Base-by-base conservation (phyloP, 2,113 vertebrate species). In the Cercocebus atys region DNA sequence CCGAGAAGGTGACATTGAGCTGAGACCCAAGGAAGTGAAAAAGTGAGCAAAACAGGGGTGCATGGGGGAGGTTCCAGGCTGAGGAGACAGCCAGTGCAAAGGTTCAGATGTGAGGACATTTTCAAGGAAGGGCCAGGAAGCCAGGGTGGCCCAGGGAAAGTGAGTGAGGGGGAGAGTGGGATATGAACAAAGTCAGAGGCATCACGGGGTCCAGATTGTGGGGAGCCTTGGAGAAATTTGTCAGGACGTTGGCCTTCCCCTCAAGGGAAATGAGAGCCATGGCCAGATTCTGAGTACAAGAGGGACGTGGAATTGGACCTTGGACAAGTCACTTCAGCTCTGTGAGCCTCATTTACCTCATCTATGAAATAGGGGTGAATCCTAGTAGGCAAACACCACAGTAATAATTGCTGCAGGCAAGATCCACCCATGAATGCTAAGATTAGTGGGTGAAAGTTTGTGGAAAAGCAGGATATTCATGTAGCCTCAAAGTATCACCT, bases 221-320 rank as follows among this genome's bases (percentile, higher is more conserved):
- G 47, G 45, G 10, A 6, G 27, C 13, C 43, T 57, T 80, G 0
- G 1, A n/a, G 55, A 7, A 23, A 4, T 11, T 4, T 7, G 1
- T 45, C 13, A 68, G 23, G 80, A 32, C 87, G 35, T 84, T 32
- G 30, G 27, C 40, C 88, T 78, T 43, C 45, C 32, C 10, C 22
- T 61, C 18, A 38, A 68, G 7, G 40, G n/a, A 61, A 14, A 40
- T 12, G n/a, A 86, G 40, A 55, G 66, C 72, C 32, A 10, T 3
- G 25, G 35, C 55, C 18, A 25, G 70, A 59, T 59, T 59, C 78
- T 75, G 70, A 79, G 30, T 59, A 16, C 50, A 73, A 22, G 45
- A 43, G 2, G 5, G 8, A 43, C 3, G 0, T 18, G 20, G 23
- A 7, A 88, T 84, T 35, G 32, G 86, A 66, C 70, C 16, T 14